Evolutionary conservation across 92 coral and sea anemone genomes (phyloP).

Genomic region (Zoanthus gigantus): DNA sequence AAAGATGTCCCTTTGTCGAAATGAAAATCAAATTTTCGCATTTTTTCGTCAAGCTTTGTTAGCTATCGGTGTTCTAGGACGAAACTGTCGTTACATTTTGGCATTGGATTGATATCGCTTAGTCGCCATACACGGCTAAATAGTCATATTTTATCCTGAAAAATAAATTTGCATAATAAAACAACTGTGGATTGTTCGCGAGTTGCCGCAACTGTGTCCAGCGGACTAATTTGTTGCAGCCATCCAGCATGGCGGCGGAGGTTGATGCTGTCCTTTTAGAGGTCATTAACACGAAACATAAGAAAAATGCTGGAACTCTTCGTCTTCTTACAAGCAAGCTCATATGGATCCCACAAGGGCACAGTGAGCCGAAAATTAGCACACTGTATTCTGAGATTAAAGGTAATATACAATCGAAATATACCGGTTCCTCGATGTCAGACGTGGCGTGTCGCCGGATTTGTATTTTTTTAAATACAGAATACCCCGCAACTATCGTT

Average conservation of each 20-base stretch:
- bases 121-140: no score
- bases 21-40: no score
- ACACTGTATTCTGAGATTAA: conserved; percentile 93
- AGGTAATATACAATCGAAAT: conserved; percentile 64
- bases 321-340: conserved; percentile 83
- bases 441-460: neutral
- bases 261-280: conserved; percentile 77
- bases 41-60: no score
- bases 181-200: neutral
- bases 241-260: conserved; percentile 94
- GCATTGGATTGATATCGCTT: no score
- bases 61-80: no score
- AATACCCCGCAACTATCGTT: no score
- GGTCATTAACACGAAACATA: conserved; percentile 87
- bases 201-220: neutral
- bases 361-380: conserved; percentile 74
- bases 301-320: conserved; percentile 84
- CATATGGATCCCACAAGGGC: conserved; percentile 87
- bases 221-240: conserved; percentile 43
- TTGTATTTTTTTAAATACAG: neutral
- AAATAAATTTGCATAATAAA: no score
- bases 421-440: neutral
- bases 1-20: no score
- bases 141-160: no score
- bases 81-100: no score